Evolutionary conservation across 1,140 invertebrate species (phyloP).

Genomic region (Eumaeus atala): DNA sequence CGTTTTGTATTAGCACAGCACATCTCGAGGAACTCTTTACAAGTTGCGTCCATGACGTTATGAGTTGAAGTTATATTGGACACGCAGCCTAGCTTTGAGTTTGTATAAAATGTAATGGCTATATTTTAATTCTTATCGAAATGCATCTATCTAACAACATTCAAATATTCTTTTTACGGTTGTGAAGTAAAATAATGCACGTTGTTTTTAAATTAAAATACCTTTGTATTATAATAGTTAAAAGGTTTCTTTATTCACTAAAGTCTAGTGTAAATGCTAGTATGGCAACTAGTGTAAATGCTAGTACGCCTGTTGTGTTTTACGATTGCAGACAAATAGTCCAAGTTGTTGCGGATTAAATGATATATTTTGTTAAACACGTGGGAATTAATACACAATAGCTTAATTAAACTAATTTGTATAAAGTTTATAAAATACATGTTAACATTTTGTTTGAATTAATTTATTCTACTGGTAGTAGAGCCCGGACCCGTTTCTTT

Average conservation of each 20-base stretch:
- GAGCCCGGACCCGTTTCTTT: no score
- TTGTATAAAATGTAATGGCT: no score
- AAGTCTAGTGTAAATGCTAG: neutral
- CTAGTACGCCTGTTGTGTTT: constrained; percentile 1
- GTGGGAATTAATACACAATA: constrained; percentile 32
- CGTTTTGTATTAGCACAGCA: constrained; percentile 6
- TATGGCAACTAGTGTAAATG: neutral
- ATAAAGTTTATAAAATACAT: constrained; percentile 60
- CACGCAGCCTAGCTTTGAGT: no score
- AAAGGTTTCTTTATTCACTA: neutral
- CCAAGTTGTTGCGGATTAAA: constrained; percentile 3
- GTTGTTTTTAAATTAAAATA: neutral
- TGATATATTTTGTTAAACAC: constrained; percentile 10
- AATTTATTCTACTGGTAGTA: constrained; percentile 9
- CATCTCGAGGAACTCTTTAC: neutral
- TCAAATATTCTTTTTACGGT: neutral
- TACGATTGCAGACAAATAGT: neutral
- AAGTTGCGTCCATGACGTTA: no score
- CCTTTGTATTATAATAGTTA: constrained; percentile 6
- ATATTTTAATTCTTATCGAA: neutral
- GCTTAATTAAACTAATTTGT: constrained; percentile 53
- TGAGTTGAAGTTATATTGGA: no score
- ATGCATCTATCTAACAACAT: neutral
- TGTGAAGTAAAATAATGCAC: constrained; percentile 4
- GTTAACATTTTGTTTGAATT: constrained; percentile 42